A percentile compares a stretch with the other conserved stretches of the same genome.
phyloP scores from a whole-genome alignment of 2,113 vertebrate species.

The Oostethus manadensis region DNA sequence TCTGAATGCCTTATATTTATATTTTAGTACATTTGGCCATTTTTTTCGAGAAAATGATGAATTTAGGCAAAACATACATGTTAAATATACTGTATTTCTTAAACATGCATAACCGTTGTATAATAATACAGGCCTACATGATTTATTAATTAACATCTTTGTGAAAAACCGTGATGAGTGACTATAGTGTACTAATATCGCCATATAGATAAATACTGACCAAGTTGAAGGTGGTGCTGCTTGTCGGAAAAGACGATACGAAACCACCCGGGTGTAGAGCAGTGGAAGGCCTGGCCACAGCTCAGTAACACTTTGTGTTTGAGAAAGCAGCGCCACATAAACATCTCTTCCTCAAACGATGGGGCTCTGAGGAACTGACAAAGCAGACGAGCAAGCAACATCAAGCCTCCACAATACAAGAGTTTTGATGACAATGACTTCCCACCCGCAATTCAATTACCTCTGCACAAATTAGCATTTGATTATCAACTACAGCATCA shows the following conservation, averaged over 20 bases:
- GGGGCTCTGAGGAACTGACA: slow-evolving; percentile 78
- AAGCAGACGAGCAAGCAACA: slow-evolving; percentile 5
- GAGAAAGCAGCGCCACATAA: slow-evolving; percentile 82
- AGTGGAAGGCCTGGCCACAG: slow-evolving; percentile 83
- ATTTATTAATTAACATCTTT: too few relatives aligned
- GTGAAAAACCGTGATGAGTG: too few relatives aligned
- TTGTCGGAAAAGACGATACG: slow-evolving; percentile 85
- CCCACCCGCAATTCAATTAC: neutral
- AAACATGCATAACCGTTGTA: too few relatives aligned
- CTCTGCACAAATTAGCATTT: neutral
- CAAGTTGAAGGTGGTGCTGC: slow-evolving; percentile 76
- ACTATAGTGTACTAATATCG: too few relatives aligned
- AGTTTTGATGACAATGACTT: slow-evolving; percentile 1
- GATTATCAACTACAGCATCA: neutral
- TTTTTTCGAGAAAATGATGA: too few relatives aligned
- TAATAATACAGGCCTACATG: too few relatives aligned
- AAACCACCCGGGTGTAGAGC: slow-evolving; percentile 90
- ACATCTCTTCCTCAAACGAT: slow-evolving; percentile 83
- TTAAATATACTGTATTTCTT: too few relatives aligned
- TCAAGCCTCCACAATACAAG: neutral
- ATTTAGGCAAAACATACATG: too few relatives aligned
- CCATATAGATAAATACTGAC: slow-evolving; percentile 64
- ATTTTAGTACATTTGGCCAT: too few relatives aligned
- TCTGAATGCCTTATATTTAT: too few relatives aligned
- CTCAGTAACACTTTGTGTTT: slow-evolving; percentile 84